Base-by-base conservation (phyloP, 2,113 vertebrate genomes). In the Pica pica region DNA sequence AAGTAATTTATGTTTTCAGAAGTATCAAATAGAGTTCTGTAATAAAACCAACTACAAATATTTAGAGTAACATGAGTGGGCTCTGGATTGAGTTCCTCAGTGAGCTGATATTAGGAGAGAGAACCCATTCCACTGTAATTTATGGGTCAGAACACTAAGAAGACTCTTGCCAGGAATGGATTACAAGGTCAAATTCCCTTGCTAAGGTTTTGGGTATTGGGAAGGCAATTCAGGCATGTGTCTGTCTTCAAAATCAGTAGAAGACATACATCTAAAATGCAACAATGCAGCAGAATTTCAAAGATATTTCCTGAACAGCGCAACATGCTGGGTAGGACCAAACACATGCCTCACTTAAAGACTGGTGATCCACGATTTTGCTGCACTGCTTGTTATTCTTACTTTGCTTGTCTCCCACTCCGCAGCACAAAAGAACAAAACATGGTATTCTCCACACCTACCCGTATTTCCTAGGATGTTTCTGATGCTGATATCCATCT, bases 291-390 rank as follows among this genome's bases (percentile, higher is more conserved):
- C 10, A 42, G 22, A 78, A 87, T 35, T 46, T 71, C 73, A 71
- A 8, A 22, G 31, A 2, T 6, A 69, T 21, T 11, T 65, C 71
- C 33, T 28, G 5, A 56, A 33, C 19, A 49, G 16, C 13, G 53
- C 49, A 64, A 57, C 23, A 7, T 4, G 9, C 23, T 47, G 24
- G 21, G 14, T 15, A 61, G 17, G 37, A 76, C 23, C 70, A 64
- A 79, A 75, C 1, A 1, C 21, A 18, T 0, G 0, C 20, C 59
- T 13, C 5, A 0, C 24, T 14, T 75, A 37, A 84, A 50, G 53
- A 67, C 26, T 28, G 21, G 17, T 15, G 18, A 89, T 12, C n/a
- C 6, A 3, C 2, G 13, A n/a, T 31, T 84, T 42, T 30, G 9
- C 46, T 50, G 59, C 2, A 2, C 10, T 44, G 7, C 26, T 52